Evolutionary conservation across 2,888 invertebrate genomes (phyloP).

Genomic region (Bombylius discolor): DNA sequence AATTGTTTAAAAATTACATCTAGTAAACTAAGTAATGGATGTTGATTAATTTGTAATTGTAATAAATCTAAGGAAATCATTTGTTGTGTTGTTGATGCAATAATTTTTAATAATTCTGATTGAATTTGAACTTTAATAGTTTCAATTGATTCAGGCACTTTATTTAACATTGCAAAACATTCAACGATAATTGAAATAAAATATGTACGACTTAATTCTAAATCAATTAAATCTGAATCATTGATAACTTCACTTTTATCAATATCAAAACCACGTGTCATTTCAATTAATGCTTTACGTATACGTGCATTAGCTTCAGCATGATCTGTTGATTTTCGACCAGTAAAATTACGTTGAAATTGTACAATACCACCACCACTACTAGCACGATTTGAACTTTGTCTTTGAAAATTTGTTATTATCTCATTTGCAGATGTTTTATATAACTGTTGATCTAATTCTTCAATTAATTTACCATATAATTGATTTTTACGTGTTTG

Average conservation of each 20-base stretch:
- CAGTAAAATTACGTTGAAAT: conserved; percentile 44
- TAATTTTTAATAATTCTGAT: conserved; percentile 64
- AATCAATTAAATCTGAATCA: conserved; percentile 44
- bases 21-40: conserved; percentile 47
- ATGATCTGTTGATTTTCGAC: conserved; percentile 45
- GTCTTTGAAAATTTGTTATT: conserved; percentile 40
- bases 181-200: conserved; percentile 72
- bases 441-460: conserved; percentile 60
- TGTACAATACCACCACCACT: conserved; percentile 20
- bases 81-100: conserved; percentile 66
- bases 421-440: conserved; percentile 44
- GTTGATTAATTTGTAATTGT: conserved; percentile 23
- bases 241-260: conserved; percentile 41
- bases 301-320: conserved; percentile 40
- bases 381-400: conserved; percentile 41
- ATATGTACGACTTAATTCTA: conserved; percentile 49
- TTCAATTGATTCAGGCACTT: conserved; percentile 75
- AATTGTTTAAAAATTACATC: conserved; percentile 71
- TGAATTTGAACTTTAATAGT: conserved; percentile 73
- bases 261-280: conserved; percentile 34
- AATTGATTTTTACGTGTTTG: conserved; percentile 47
- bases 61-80: conserved; percentile 43
- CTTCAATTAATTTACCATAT: conserved; percentile 53
- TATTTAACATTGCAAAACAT: conserved; percentile 69
- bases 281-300: conserved; percentile 43